Base-by-base conservation (phyloP, 2,113 vertebrate species). In the Brienomyrus brachyistius region DNA sequence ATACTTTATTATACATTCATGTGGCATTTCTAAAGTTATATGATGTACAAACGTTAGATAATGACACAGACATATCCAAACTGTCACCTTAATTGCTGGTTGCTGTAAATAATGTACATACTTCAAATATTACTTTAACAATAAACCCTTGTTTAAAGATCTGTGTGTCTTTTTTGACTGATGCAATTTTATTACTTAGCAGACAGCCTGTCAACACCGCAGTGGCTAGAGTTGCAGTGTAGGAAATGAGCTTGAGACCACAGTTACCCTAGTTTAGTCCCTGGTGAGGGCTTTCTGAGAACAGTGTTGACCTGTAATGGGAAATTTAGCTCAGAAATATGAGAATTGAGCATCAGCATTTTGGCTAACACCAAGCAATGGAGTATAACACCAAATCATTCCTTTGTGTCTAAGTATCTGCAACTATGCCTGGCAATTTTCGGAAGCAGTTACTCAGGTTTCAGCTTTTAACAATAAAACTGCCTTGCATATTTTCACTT, bases 31-130 rank as follows among this genome's bases (percentile, higher is more conserved):
- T 94, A 80, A 80, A 43, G 91, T 93, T 92, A 94, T 91, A 92
- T 93, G 92, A 94, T 97, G 95, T 96, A 96, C 92, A 94, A 93
- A 93, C 50, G 15, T 62, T 47, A 89, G 93, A 52, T 94, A 92
- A 88, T 93, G 95, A 96, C 95, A 96, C 96, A 96, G 95, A 94
- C 90, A 91, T 92, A 94, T 88, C 59, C 70, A 89, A 84, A 92
- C 9, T 88, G 90, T 92, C 90, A 92, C 93, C 93, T 89, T 91
- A 92, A 91, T 85, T 95, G 94, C 94, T 95, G 96, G 91, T 85
- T 94, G 94, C 94, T 95, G 96, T 95, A 96, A 93, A 95, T 95
- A 96, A 90, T 96, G 95, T 96, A 94, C 23, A 95, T 93, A 95
- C 91, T 91, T 90, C 91, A 89, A 31, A 93, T 92, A 91, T 91